Conservation (phyloP, 2,113 vertebrate species). For the Gorsachius goisagi region DNA sequence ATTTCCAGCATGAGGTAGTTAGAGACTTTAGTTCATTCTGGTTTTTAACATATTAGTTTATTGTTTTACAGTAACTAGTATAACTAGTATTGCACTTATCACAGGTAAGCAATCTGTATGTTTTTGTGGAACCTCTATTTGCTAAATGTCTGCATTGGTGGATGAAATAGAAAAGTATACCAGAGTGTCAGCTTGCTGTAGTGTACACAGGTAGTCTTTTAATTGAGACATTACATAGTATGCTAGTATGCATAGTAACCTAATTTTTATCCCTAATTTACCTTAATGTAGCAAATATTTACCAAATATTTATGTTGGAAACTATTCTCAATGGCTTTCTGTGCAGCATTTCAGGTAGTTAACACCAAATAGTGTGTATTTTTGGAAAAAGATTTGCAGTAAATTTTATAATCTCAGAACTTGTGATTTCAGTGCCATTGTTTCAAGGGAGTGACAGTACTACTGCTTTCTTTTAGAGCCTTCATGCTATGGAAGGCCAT, state of each 20-base stretch:
- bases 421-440: background rate
- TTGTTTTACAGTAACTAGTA: background rate
- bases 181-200: background rate
- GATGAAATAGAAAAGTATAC: background rate
- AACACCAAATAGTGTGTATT: background rate
- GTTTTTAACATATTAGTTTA: background rate
- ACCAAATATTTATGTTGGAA: background rate
- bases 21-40: background rate
- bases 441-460: background rate
- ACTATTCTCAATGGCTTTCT: background rate
- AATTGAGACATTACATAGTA: background rate
- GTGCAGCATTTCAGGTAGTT: background rate
- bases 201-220: background rate
- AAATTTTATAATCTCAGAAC: background rate
- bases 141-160: background rate
- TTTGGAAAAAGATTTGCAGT: background rate
- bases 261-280: background rate
- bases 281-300: background rate
- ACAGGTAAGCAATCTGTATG: background rate
- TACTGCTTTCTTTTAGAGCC: slow-evolving; percentile 74
- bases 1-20: background rate
- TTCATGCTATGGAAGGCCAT: slow-evolving; percentile 96
- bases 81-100: background rate
- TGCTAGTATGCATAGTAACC: no score
- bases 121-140: background rate